Conservation (phyloP, 2,888 invertebrate genomes). For the Chymomyza procnemis region DNA sequence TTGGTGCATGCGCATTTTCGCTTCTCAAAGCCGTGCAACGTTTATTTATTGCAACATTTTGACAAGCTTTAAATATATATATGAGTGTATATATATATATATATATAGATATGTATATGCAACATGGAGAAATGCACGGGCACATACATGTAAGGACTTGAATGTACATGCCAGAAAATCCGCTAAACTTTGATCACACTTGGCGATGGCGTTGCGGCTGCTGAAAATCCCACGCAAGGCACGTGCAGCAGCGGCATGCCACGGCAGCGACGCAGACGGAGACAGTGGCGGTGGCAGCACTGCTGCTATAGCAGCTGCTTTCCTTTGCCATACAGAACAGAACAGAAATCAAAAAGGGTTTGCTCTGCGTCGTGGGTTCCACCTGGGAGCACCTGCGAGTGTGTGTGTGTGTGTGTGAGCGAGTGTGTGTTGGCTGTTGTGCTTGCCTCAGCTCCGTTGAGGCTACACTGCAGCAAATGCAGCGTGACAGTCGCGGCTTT, state of each 20-base stretch:
- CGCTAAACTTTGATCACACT: slow-evolving; percentile 59
- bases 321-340: background rate
- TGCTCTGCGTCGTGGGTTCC: slow-evolving; percentile 5
- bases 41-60: slow-evolving; percentile 63
- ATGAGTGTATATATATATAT: background rate
- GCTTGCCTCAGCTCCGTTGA: slow-evolving; percentile 1
- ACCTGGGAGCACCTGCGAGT: slow-evolving; percentile 29
- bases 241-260: slow-evolving; percentile 13
- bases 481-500: slow-evolving; percentile 66
- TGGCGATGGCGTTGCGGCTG: slow-evolving; percentile 35
- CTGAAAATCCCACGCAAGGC: slow-evolving; percentile 26
- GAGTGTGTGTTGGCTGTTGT: background rate
- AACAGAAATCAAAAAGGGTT: slow-evolving; percentile 31
- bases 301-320: background rate
- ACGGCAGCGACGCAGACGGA: slow-evolving; percentile 3
- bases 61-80: slow-evolving; percentile 57
- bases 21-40: slow-evolving; percentile 21
- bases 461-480: slow-evolving; percentile 45
- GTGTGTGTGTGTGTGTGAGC: background rate
- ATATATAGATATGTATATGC: too few species aligned
- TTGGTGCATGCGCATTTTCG: background rate
- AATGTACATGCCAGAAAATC: slow-evolving; percentile 37
- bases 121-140: background rate
- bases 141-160: slow-evolving; percentile 3
- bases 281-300: slow-evolving; percentile 1